These are phyloP conservation scores for Subanguina moxae DNA, from an alignment of 1,140 invertebrate species.

Conservation along the genomic window DNA sequence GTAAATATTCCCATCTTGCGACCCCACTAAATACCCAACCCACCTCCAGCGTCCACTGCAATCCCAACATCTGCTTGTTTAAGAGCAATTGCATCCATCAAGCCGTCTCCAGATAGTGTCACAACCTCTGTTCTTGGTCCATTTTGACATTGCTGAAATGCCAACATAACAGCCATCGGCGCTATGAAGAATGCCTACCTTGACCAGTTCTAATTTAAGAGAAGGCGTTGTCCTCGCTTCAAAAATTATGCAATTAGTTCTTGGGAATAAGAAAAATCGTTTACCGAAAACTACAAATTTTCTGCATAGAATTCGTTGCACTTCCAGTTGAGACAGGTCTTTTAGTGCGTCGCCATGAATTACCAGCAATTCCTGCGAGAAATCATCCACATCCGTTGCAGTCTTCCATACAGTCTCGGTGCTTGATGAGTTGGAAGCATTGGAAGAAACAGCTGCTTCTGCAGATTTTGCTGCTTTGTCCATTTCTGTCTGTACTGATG, in stretches of 20 bases:
- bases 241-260: too few species aligned
- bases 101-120: conserved; percentile 76
- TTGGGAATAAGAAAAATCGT: too few species aligned
- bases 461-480: background rate
- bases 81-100: conserved; percentile 75
- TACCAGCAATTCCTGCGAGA: conserved; percentile 8
- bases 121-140: conserved; percentile 63
- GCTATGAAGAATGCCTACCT: conserved; percentile 64
- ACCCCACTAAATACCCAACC: background rate
- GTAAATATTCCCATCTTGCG: conserved; percentile 73
- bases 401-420: conserved; percentile 37
- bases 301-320: conserved; percentile 15
- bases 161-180: too few species aligned
- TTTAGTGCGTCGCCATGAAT: conserved; percentile 31
- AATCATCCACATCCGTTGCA: conserved; percentile 46
- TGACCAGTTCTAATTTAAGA: conserved; percentile 77
- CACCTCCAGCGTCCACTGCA: conserved; percentile 19
- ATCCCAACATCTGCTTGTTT: conserved; percentile 73
- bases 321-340: conserved; percentile 18
- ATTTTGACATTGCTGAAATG: conserved; percentile 32
- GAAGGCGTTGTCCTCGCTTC: conserved; percentile 73
- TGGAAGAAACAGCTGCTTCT: too few species aligned
- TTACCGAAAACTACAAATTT: conserved; percentile 71
- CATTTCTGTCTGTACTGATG: background rate
- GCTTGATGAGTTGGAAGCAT: background rate